Evolutionary conservation across 2,113 vertebrate species (phyloP).

Genomic region (Salvelinus sp.): DNA sequence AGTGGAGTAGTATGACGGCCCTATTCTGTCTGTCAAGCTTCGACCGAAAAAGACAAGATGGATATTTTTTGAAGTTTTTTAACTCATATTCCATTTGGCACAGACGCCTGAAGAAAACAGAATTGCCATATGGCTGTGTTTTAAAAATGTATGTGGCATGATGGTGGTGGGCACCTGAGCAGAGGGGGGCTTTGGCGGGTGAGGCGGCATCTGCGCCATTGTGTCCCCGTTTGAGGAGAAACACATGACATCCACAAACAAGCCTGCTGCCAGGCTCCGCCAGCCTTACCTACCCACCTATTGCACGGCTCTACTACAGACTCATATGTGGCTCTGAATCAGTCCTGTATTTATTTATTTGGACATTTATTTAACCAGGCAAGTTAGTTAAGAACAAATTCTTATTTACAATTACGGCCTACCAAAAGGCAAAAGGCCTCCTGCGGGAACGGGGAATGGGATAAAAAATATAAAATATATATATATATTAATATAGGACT

Average conservation of each 20-base stretch:
- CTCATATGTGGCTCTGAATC: slow-evolving; percentile 13
- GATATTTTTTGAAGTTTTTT: background rate
- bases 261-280: background rate
- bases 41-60: background rate
- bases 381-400: too few species aligned
- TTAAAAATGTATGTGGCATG: background rate
- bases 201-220: background rate
- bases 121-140: background rate
- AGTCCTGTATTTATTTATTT: slow-evolving; percentile 4
- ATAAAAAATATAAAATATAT: too few species aligned
- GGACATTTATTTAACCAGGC: too few species aligned
- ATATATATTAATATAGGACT: too few species aligned
- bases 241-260: background rate
- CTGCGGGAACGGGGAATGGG: too few species aligned
- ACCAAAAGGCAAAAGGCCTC: too few species aligned
- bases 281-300: background rate
- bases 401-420: too few species aligned
- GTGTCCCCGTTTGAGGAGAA: background rate
- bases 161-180: background rate
- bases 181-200: background rate
- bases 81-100: background rate
- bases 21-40: background rate
- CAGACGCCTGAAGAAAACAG: background rate
- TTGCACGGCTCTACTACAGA: background rate
- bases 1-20: background rate